Conservation (phyloP, 2,113 vertebrate species). For the Etheostoma spectabile region DNA sequence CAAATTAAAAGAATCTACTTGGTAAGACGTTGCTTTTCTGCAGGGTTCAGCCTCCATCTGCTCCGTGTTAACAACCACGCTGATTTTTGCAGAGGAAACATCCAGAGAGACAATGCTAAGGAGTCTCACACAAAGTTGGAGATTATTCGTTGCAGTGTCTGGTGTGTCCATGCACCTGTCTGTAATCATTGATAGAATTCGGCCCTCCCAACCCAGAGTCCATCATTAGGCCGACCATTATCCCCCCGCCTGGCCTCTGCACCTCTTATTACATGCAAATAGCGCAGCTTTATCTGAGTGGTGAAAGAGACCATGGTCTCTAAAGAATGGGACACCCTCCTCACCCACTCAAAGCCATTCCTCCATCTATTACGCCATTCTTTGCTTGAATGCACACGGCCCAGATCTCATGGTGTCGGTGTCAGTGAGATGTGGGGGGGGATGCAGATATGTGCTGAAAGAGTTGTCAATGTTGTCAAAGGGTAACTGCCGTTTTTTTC, state of each 20-base stretch:
- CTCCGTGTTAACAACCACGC: slow-evolving; percentile 11
- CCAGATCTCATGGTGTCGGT: slow-evolving; percentile 53
- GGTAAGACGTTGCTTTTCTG: too few species aligned
- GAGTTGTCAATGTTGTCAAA: background rate
- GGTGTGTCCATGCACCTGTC: slow-evolving; percentile 65
- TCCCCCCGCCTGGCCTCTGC: slow-evolving; percentile 80
- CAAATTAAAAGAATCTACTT: too few species aligned
- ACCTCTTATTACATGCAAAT: slow-evolving; percentile 88
- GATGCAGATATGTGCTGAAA: slow-evolving; percentile 31
- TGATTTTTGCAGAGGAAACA: slow-evolving; percentile 14
- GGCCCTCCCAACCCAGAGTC: slow-evolving; percentile 36
- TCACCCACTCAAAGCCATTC: slow-evolving; percentile 64
- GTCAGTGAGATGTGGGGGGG: slow-evolving; percentile 15
- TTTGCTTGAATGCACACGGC: slow-evolving; percentile 44
- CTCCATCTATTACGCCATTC: slow-evolving; percentile 58
- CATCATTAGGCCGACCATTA: slow-evolving; percentile 70
- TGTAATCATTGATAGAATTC: slow-evolving; percentile 71
- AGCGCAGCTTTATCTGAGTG: slow-evolving; percentile 82
- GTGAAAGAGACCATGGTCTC: slow-evolving; percentile 81
- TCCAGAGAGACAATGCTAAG: background rate
- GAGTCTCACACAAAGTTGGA: background rate
- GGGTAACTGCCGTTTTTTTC: too few species aligned
- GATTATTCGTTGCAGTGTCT: background rate
- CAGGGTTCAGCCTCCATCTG: too few species aligned
- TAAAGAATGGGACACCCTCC: slow-evolving; percentile 64